A percentile compares a stretch with the other conserved stretches of the same genome.
Conservation (phyloP, 1,140 invertebrate species). For the Andrena cerasifolii region DNA sequence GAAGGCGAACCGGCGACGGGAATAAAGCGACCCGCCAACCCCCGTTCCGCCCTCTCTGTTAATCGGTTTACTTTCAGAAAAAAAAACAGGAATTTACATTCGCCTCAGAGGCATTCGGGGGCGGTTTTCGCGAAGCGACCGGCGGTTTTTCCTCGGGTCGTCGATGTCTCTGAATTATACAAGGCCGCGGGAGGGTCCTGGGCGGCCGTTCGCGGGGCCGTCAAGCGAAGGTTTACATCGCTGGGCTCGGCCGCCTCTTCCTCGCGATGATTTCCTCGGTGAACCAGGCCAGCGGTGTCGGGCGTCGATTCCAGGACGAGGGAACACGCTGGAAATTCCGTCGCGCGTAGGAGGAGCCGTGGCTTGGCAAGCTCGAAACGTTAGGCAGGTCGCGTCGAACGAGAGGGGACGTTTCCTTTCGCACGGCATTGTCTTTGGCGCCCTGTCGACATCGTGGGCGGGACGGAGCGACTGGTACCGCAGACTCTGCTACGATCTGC, state of each 20-base stretch:
- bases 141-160: neutral
- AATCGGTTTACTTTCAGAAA: conserved; percentile 38
- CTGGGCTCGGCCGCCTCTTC: neutral
- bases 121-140: neutral
- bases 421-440: conserved; percentile 44
- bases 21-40: conserved; percentile 17
- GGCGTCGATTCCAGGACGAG: neutral
- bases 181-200: neutral
- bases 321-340: neutral
- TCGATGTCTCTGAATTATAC: conserved; percentile 26
- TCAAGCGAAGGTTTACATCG: conserved; percentile 26
- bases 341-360: neutral
- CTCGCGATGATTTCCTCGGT: conserved; percentile 7
- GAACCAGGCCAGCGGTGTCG: neutral
- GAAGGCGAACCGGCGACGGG: conserved; percentile 24
- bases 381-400: conserved; percentile 4
- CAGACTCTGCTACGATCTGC: neutral
- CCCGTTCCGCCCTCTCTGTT: conserved; percentile 6
- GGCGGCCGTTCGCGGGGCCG: neutral
- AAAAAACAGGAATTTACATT: conserved; percentile 22
- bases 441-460: conserved; percentile 25
- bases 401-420: conserved; percentile 45
- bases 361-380: neutral
- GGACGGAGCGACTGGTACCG: neutral
- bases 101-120: neutral